These are phyloP conservation scores for Heptranchias perlo DNA, from an alignment of 2,113 vertebrate species.

Conservation along the genomic window DNA sequence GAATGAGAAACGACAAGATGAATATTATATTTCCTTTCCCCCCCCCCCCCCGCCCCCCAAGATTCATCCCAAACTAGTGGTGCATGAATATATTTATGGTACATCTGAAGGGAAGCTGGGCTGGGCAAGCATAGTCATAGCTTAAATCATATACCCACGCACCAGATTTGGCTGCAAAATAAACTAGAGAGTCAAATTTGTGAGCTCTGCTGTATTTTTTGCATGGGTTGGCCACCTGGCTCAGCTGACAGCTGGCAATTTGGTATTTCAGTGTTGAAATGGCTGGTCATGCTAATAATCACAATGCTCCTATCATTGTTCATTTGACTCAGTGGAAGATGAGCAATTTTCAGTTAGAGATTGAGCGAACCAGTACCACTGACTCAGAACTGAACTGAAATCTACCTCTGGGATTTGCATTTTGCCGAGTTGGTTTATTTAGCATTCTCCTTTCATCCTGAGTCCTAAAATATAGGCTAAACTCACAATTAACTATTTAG, in stretches of 20 bases:
- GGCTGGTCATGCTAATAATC: background rate
- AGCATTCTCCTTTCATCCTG: background rate
- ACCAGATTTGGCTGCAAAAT: background rate
- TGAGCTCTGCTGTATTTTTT: background rate
- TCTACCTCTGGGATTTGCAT: background rate
- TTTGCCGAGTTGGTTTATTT: background rate
- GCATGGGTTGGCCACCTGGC: too few species aligned
- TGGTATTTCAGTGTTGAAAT: background rate
- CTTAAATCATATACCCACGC: background rate
- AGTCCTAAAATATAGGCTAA: background rate
- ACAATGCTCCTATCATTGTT: background rate
- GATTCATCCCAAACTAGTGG: background rate
- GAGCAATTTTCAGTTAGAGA: background rate
- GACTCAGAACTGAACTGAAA: background rate
- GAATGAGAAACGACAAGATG: background rate
- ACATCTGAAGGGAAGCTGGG: background rate
- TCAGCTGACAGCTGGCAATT: background rate
- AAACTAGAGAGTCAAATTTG: background rate
- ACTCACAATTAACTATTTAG: accelerated
- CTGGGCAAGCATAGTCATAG: background rate
- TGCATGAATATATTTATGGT: background rate
- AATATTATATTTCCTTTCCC: background rate
- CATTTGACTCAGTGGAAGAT: background rate
- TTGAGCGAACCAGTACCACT: background rate
- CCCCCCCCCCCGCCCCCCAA: background rate